Conservation (phyloP, 2,797 vertebrate genomes). For the Channa striata region DNA sequence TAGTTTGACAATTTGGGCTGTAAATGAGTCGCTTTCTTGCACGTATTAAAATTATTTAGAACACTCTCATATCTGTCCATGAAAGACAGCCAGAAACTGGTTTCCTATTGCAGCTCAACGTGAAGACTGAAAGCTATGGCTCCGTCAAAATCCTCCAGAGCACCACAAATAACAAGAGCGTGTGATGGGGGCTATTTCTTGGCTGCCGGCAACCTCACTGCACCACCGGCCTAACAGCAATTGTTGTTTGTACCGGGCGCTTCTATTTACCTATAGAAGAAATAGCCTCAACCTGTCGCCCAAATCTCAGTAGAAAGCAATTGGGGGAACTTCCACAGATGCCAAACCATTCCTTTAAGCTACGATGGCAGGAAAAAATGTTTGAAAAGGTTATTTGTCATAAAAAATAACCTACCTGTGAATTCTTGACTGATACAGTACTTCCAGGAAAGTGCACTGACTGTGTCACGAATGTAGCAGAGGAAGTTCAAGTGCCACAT, state of each 20-base stretch:
- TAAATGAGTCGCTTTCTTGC: not conserved
- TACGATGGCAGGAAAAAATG: not conserved
- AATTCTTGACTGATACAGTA: constrained; percentile 43
- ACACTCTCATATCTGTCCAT: not conserved
- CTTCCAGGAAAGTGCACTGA: constrained; percentile 46
- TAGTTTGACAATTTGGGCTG: constrained; percentile 3
- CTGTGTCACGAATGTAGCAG: constrained; percentile 76
- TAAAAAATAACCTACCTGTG: constrained; percentile 19
- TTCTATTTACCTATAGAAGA: not conserved
- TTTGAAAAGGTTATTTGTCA: not conserved
- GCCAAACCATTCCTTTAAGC: constrained; percentile 6
- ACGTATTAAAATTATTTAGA: not conserved
- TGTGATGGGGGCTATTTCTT: too few relatives aligned
- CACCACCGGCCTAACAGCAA: too few relatives aligned
- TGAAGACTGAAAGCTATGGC: not conserved
- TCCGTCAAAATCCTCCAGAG: too few relatives aligned
- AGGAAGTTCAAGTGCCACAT: constrained; percentile 74
- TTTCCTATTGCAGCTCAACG: constrained; percentile 14
- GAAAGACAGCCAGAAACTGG: not conserved
- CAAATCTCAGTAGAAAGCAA: not conserved
- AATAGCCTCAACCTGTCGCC: not conserved
- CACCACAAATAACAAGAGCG: not conserved
- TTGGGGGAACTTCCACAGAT: not conserved
- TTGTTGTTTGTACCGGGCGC: too few relatives aligned
- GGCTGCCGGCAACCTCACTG: too few relatives aligned